Evolutionary conservation across 2,888 invertebrate genomes (phyloP), one percentile per base, ranked within the genome.

Genomic region (Camponotus fellah): DNA sequence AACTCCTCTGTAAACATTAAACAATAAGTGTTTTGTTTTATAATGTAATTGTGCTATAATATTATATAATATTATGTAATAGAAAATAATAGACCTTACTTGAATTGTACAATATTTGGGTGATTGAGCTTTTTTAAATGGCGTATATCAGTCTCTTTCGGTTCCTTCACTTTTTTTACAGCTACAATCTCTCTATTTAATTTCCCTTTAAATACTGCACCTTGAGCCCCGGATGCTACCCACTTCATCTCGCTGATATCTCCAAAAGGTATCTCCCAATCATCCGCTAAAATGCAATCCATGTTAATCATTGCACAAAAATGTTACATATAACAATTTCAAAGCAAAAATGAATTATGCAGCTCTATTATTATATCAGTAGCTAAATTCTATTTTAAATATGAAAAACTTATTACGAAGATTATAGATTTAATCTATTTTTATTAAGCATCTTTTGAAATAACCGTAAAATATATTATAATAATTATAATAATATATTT

Each of bases 231-330:
- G 84, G 98, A 98, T 0, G 99, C 99, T 79, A 99, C 95, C 97
- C 98, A 99, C 92, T 98, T 96, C 80, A 99, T 95, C 91, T 99
- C 98, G 76, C 96, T 97, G 87, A 99, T 98, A 26, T 97, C 96
- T 93, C 99, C 99, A 95, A 99, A 99, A 0, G 98, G 97, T 86
- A 99, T 98, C 95, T 99, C 99, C 99, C 99, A 99, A 91, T 98
- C 97, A 95, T 98, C 98, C 95, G 95, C 93, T 95, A 91, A 46
- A 90, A 85, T 17, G 6, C 40, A 66, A 3, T 14, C n/a, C 21
- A 4, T 46, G 3, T 60, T 60, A 72, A 46, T 58, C 43, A 14
- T 14, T 56, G 17, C 9, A 32, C 10, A 49, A 49, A 58, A 34
- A 32, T 58, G 2, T 26, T 26, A 56, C 1, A 32, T 32, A 17